Evolutionary conservation across 2,113 vertebrate genomes (phyloP), one percentile per base, ranked within the genome.

Genomic region (Microcebus lehilahytsara): DNA sequence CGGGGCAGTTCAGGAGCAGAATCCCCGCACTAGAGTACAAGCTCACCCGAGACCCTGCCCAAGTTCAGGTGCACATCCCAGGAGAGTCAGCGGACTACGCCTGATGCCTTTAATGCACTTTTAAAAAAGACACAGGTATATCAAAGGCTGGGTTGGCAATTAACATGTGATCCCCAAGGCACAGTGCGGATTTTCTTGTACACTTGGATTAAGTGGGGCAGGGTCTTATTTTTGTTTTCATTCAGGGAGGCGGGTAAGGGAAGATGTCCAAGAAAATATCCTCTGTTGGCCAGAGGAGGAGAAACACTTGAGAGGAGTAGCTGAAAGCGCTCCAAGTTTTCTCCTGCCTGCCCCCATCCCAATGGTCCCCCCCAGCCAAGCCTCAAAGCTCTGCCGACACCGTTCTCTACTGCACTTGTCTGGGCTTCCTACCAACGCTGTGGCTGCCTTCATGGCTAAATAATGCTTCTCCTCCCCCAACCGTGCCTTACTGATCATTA

Each of bases 261-360:
- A 90, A 95, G 64, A 72, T 37, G 19, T 85, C 34, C 85, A 56
- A 78, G 78, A 86, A 87, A 86, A 85, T 23, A 91, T 19, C 51
- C n/a, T 62, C 42, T 17, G 1, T 0, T 46, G 34, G 86, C 66
- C 42, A 32, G 0, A 85, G 88, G 64, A 87, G 32, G 49, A 93
- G 16, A 34, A 75, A 84, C 25, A 60, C 81, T 91, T 67, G 53
- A 77, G 89, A 95, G 67, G n/a, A 74, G 0, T 58, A 79, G 46
- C 23, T 95, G 78, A 66, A 80, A 79, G 62, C 4, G 34, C 37
- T 95, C 96, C 66, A 37, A 51, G 77, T 37, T n/a, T 79, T 80
- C n/a, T n/a, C 69, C 34, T 66, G 81, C 32, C 53, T 62, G 32
- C 14, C 67, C 58, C 40, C 27, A 88, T 9, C 78, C 66, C 53